Evolutionary conservation across 2,888 invertebrate genomes (phyloP), one percentile per base, ranked within the genome.

Genomic region (Eucera pruinosa): DNA sequence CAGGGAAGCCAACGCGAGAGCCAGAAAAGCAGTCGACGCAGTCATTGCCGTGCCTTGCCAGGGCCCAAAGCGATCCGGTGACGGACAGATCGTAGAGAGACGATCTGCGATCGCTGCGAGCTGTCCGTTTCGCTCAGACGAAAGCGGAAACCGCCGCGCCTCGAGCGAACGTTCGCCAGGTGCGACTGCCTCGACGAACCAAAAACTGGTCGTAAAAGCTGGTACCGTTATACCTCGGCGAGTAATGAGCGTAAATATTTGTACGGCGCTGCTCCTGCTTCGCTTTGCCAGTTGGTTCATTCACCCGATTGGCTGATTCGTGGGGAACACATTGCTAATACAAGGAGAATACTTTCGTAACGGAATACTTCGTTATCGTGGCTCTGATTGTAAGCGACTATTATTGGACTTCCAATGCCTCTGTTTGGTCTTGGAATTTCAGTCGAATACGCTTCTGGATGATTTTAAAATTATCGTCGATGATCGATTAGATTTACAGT

Each of bases 1-100:
- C 57, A 70, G 61, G 20, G 47, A 67, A 47, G 73, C 57, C 18
- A 82, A 41, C 45, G 71, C 36, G 36, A 78, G 50, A 58, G 41
- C 18, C 62, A 81, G 57, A 36, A 71, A 75, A 30, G 52, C 33
- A 58, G 30, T 55, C 20, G 55, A 18, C n/a, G 41, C 30, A 57
- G 20, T 41, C 75, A 75, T 75, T 9, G 58, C 20, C 20, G n/a
- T 57, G 13, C 33, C 30, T 47, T 30, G 27, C 2, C 58, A 27
- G 25, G 7, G 57, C 64, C 73, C 20, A 30, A 2, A 65, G 64
- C 64, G 55, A 73, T 69, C 23, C 39, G 11, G n/a, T 30, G 13
- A 45, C 61, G 61, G 18, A 43, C 39, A 27, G 54, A 23, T 43
- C 48, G 55, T 25, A 30, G 39, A 47, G 18, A 25, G n/a, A 25